phyloP scores from a whole-genome alignment of 2,797 vertebrate species.

The Sebastes kiyomatsui region DNA sequence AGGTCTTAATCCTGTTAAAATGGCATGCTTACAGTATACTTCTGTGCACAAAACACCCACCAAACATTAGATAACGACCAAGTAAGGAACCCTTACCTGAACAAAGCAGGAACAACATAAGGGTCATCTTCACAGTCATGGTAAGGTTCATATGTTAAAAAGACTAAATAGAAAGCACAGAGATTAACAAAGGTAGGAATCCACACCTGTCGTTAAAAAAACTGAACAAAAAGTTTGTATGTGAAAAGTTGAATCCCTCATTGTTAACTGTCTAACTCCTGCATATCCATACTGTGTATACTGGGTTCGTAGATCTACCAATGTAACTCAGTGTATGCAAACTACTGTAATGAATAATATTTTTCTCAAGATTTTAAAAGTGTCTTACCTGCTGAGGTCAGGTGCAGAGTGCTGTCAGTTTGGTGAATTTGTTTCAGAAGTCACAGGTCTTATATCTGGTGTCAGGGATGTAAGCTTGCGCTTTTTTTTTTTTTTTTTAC shows the following conservation, averaged over 20 bases:
- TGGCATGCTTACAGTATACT: not conserved
- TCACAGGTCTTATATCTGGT: not conserved
- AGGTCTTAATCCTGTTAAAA: not conserved
- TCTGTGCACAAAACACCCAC: not conserved
- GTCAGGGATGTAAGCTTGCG: not conserved
- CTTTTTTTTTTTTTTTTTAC: not conserved
- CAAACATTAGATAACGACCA: not conserved
- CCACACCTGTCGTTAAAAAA: not conserved
- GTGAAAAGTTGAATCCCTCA: not conserved
- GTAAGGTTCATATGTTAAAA: not conserved
- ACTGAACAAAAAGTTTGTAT: no score
- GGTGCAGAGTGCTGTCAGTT: not conserved
- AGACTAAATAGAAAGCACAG: not conserved
- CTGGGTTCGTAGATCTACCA: not conserved
- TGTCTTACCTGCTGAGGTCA: conserved; percentile 30
- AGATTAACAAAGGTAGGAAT: not conserved
- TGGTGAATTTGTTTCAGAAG: not conserved
- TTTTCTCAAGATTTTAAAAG: not conserved
- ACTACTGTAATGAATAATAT: not conserved
- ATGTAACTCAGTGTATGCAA: not conserved
- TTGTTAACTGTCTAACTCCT: not conserved
- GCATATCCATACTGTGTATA: not conserved
- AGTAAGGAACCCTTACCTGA: conserved; percentile 32
- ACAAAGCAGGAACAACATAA: conserved; percentile 32
- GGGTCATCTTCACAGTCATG: not conserved